Conservation (phyloP, 2,797 vertebrate species). For the Chloroceryle inda region DNA sequence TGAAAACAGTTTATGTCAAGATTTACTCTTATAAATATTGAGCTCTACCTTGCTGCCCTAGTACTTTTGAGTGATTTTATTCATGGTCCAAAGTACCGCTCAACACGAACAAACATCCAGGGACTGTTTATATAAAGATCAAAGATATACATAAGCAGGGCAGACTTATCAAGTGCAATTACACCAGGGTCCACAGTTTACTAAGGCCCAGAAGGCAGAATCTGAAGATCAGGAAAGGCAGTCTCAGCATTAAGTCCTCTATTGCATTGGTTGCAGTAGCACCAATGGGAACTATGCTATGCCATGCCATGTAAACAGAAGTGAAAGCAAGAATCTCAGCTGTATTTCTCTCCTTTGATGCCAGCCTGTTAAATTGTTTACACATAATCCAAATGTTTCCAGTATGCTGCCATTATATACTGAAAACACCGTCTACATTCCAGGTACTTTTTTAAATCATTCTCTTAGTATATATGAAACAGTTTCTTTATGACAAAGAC, state of each 20-base stretch:
- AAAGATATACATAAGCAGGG: conserved; percentile 37
- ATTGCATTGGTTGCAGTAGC: background rate
- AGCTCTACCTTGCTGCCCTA: conserved; percentile 10
- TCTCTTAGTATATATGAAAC: background rate
- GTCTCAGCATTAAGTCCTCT: background rate
- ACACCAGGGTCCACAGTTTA: background rate
- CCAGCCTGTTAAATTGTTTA: background rate
- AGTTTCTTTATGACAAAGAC: background rate
- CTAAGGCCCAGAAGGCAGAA: background rate
- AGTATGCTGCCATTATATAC: background rate
- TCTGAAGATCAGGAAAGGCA: background rate
- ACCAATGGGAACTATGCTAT: background rate
- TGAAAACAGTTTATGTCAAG: conserved; percentile 27
- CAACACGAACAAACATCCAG: conserved; percentile 39
- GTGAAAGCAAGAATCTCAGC: background rate
- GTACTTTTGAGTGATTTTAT: conserved; percentile 33
- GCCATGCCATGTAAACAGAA: background rate
- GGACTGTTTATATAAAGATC: conserved; percentile 56
- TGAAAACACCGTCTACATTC: background rate
- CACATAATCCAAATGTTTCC: background rate
- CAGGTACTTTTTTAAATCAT: background rate
- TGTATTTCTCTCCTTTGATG: background rate
- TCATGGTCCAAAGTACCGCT: conserved; percentile 38
- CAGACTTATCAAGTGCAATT: background rate
- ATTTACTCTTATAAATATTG: conserved; percentile 22